Evolutionary conservation across 1,140 invertebrate genomes (phyloP).

Genomic region (Ceratina japonica): DNA sequence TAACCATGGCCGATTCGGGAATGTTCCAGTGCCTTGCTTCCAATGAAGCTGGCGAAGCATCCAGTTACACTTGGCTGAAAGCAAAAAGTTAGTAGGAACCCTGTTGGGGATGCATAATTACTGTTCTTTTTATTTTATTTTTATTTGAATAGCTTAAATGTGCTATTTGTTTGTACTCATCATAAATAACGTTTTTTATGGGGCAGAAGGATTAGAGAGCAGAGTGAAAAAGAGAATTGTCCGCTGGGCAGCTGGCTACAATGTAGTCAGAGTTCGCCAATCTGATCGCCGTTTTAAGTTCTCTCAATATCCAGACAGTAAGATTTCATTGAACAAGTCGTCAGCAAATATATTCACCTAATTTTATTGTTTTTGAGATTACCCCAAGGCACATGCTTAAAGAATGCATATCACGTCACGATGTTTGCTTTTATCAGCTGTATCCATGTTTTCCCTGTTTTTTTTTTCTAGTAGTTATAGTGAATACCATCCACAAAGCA

Average conservation of each 20-base stretch:
- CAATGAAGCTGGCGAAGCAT: constrained; percentile 94
- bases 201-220: constrained; percentile 70
- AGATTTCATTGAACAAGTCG: constrained; percentile 67
- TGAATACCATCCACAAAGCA: constrained; percentile 30
- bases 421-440: constrained; percentile 44
- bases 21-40: constrained; percentile 97
- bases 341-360: constrained; percentile 57
- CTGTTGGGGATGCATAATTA: neutral
- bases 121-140: constrained; percentile 8
- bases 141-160: neutral
- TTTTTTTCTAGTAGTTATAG: constrained; percentile 43
- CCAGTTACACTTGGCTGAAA: constrained; percentile 94
- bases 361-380: constrained; percentile 51
- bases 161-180: constrained; percentile 22
- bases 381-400: constrained; percentile 66
- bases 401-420: constrained; percentile 48
- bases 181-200: constrained; percentile 66
- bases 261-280: constrained; percentile 78
- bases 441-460: constrained; percentile 31
- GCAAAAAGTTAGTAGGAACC: constrained; percentile 93
- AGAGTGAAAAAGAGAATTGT: constrained; percentile 73
- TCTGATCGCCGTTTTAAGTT: constrained; percentile 78
- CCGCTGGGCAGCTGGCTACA: constrained; percentile 77
- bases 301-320: constrained; percentile 78
- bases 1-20: constrained; percentile 92